Base-by-base conservation (phyloP, 1,140 invertebrate species). In the Trichogramma pretiosum region DNA sequence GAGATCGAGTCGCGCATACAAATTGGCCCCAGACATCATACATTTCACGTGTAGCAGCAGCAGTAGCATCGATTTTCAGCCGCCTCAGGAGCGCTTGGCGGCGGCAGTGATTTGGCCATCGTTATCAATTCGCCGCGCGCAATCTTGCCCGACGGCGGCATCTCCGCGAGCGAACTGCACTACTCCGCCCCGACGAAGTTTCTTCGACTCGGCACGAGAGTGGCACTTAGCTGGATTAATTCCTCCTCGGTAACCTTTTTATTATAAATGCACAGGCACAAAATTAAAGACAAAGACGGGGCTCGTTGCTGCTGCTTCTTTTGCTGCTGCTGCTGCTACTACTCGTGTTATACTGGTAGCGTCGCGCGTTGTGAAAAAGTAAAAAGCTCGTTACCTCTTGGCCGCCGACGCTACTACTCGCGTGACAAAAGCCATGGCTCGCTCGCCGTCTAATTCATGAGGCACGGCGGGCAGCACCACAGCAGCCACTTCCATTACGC, bases 401-500 rank as follows among this genome's bases (percentile, higher is more conserved):
- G n/a, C n/a, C n/a, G n/a, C n/a, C n/a, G n/a, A n/a, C n/a, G n/a
- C n/a, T n/a, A n/a, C n/a, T n/a, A n/a, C n/a, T n/a, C n/a, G n/a
- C n/a, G n/a, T n/a, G 24, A 82, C 59, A 46, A 74, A 82, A 13
- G 80, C 80, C 38, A 68, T 57, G 0, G 77, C 76, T 13, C 74
- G 64, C 56, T 83, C 79, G 3, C 76, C 74, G 18, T 68, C 67
- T 0, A 55, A 47, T 35, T 57, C 8, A 55, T 82, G 71, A 7
- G 77, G 74, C 3, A 80, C 52, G 1, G 78, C 76, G 5, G 77
- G 74, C 3, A 80, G 52, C 1, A 77, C 76, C 33, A 83, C 62
- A 0, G 85, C 80, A 2, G 72, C 77, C n/a, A 65, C 74, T 55
- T 83, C 81, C 23, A 58, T 54, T 2, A 84, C 68, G 7, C 56